Evolutionary conservation across 2,113 vertebrate species (phyloP).

Genomic region (Tupaia chinensis): DNA sequence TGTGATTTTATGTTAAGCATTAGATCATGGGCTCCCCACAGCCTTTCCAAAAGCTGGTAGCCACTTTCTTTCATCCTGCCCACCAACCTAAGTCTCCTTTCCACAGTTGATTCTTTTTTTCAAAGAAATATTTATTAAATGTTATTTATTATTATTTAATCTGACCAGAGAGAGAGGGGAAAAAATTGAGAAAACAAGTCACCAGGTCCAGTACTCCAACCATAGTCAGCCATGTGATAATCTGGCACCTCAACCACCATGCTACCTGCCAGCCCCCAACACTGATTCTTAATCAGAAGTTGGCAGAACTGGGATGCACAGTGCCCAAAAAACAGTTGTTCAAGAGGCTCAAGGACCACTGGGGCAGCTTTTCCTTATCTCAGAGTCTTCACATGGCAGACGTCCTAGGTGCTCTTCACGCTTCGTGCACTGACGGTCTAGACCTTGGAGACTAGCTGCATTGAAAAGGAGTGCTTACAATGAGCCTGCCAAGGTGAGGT

Average conservation of each 20-base stretch:
- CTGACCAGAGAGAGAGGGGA: no score
- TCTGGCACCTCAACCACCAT: no score
- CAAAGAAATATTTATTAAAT: no score
- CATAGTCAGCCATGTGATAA: no score
- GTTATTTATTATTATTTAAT: no score
- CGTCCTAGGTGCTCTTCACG: not conserved
- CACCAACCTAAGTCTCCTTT: not conserved
- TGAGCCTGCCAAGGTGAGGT: not conserved
- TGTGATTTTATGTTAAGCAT: not conserved
- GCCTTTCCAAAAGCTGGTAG: not conserved
- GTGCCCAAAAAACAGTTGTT: not conserved
- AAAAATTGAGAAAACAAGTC: no score
- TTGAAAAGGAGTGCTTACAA: conserved; percentile 15
- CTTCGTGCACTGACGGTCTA: not conserved
- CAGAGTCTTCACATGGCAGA: not conserved
- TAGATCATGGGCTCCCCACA: not conserved
- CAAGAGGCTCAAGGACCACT: not conserved
- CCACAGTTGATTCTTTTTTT: not conserved
- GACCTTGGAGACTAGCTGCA: not conserved
- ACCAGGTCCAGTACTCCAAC: no score
- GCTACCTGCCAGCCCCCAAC: no score
- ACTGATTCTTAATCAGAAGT: not conserved
- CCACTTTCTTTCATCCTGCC: not conserved
- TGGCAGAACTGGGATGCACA: no score
- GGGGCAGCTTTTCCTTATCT: not conserved